Base-by-base conservation (phyloP, 2,888 invertebrate species). In the Parnassius glacialis region DNA sequence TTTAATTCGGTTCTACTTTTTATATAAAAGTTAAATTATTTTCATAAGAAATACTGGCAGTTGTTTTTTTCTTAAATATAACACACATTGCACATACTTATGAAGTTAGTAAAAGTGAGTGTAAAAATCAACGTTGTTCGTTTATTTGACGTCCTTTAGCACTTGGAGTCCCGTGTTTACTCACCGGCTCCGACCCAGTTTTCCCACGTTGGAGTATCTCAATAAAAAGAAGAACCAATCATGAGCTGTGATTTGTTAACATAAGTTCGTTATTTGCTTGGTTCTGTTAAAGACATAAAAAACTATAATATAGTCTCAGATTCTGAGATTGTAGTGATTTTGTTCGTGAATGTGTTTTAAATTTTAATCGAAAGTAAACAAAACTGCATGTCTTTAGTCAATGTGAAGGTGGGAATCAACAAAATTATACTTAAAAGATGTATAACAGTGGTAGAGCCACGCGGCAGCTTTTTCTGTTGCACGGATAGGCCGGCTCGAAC, bases 131-230 rank as follows among this genome's bases (percentile, higher is more conserved):
- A 62, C 52, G 57, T 12, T 57, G 57, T 57, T 10, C 44, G 25
- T 52, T 41, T 62, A 57, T 62, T 62, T 59, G 58, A 59, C 58
- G 51, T 62, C 55, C 55, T 55, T 62, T 62, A 62, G 34, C 59
- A 59, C 62, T 54, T 57, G 44, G 10, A 34, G 5, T 34, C 54
- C 25, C 45, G 13, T 55, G 51, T 62, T 58, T 62, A 55, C 58
- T 52, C 13, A 42, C 5, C 50, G 3, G 41, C 47, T 61, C 50
- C 53, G 57, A 53, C 52, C 57, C 43, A 62, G 53, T 62, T 62
- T 57, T 57, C 62, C 57, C 62, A 62, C 62, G 62, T 48, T 43
- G 9, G 11, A 5, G 45, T 45, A 34, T 16, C 2, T 7, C 34
- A 34, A 34, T 34, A 34, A 5, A 34, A 34, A 34, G 7, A 34